phyloP scores from a whole-genome alignment of 2,113 vertebrate genomes.

The Saiga tatarica region DNA sequence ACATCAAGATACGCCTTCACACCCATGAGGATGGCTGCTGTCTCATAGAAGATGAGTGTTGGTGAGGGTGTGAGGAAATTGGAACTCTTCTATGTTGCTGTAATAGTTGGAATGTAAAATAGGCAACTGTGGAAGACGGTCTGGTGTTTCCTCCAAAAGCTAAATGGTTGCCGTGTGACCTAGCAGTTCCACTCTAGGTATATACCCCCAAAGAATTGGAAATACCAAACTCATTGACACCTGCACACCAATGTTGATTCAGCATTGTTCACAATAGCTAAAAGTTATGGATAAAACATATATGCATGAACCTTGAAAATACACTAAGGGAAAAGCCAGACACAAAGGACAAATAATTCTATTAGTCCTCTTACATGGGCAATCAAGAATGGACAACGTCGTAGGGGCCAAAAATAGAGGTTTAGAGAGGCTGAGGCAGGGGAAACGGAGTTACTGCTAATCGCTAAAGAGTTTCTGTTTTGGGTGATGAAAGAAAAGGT shows the following conservation, averaged over 20 bases:
- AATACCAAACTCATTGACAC: background rate
- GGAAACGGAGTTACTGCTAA: background rate
- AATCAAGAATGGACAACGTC: background rate
- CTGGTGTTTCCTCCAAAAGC: background rate
- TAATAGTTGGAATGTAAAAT: background rate
- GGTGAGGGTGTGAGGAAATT: background rate
- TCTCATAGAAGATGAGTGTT: background rate
- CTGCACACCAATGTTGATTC: background rate
- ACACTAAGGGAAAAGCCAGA: background rate
- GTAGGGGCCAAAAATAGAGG: background rate
- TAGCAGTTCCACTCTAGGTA: background rate
- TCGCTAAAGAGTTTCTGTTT: background rate
- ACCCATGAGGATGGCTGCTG: background rate
- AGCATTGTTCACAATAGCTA: background rate
- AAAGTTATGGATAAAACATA: background rate
- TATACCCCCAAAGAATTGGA: background rate
- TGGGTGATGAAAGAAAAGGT: background rate
- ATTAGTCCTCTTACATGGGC: background rate
- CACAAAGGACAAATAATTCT: background rate
- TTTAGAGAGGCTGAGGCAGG: background rate
- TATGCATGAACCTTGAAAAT: background rate
- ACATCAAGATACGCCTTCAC: background rate
- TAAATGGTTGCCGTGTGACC: background rate
- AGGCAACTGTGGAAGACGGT: background rate
- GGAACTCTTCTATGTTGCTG: background rate